Conservation (phyloP, 2,888 invertebrate genomes). For the Ormyrus rosae region DNA sequence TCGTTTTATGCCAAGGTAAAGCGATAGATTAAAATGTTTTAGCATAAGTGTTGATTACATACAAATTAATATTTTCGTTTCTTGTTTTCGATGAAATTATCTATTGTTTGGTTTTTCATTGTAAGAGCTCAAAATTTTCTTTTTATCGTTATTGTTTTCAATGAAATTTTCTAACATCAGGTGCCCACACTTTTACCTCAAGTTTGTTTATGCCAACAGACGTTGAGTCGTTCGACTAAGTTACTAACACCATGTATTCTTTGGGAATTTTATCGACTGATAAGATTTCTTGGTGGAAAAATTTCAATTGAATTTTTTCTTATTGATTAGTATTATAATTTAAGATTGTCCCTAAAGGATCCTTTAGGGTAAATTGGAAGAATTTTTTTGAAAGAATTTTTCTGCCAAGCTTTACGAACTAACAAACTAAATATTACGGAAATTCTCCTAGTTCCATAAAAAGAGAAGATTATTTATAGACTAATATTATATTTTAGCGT, state of each 20-base stretch:
- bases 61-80: not conserved
- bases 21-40: too few relatives aligned
- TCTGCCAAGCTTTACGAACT: conserved; percentile 38
- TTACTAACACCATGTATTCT: conserved; percentile 44
- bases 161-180: conserved; percentile 42
- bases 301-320: conserved; percentile 17
- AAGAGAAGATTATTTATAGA: conserved; percentile 52
- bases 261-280: conserved; percentile 32
- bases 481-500: conserved; percentile 54
- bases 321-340: conserved; percentile 6
- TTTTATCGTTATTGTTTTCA: conserved; percentile 37
- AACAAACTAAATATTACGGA: conserved; percentile 41
- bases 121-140: not conserved
- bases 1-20: too few relatives aligned
- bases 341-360: conserved; percentile 7
- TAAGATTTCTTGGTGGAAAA: conserved; percentile 44
- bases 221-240: conserved; percentile 43
- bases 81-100: not conserved
- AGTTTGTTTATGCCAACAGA: conserved; percentile 33
- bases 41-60: not conserved
- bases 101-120: not conserved
- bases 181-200: conserved; percentile 38
- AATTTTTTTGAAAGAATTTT: conserved; percentile 25
- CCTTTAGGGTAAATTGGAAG: not conserved
- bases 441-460: conserved; percentile 44